These are phyloP conservation scores for Pollenia griseotomentosa DNA, from an alignment of 2,888 invertebrate species.

Conservation along the genomic window DNA sequence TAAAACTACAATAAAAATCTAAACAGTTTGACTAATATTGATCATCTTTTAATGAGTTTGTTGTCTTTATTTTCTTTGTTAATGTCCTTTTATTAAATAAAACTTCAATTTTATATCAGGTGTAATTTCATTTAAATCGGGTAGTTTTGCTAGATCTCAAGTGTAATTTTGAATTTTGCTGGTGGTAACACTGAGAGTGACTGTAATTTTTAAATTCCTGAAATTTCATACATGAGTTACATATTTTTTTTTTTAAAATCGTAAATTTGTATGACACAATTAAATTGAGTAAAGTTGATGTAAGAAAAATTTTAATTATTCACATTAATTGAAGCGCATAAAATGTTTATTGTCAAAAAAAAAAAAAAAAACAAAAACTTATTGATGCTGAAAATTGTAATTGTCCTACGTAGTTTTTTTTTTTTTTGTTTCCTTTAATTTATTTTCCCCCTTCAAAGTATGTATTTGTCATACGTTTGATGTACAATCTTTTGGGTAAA, in stretches of 20 bases:
- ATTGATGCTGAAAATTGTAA: conserved; percentile 61
- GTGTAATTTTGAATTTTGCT: too few relatives aligned
- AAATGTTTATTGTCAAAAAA: conserved; percentile 42
- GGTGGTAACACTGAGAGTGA: too few relatives aligned
- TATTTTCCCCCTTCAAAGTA: conserved; percentile 5
- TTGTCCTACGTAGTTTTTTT: conserved; percentile 4
- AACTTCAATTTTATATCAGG: too few relatives aligned
- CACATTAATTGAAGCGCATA: conserved; percentile 56
- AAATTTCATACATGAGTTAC: conserved; percentile 29
- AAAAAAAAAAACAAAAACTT: conserved; percentile 24
- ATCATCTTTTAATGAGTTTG: too few relatives aligned
- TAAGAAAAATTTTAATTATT: conserved; percentile 52
- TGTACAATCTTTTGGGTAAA: not conserved
- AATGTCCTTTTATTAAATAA: too few relatives aligned
- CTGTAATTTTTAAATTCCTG: conserved; percentile 1
- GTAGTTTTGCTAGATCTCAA: too few relatives aligned
- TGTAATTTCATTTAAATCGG: too few relatives aligned
- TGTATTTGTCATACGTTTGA: not conserved
- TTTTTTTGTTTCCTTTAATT: conserved; percentile 12
- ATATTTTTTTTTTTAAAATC: conserved; percentile 16
- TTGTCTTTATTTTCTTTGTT: too few relatives aligned
- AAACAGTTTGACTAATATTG: too few relatives aligned
- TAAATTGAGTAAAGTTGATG: conserved; percentile 28
- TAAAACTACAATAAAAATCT: too few relatives aligned
- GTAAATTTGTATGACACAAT: not conserved